These are phyloP conservation scores for Melanogrammus aeglefinus DNA, from an alignment of 2,797 vertebrate species.

Conservation along the genomic window DNA sequence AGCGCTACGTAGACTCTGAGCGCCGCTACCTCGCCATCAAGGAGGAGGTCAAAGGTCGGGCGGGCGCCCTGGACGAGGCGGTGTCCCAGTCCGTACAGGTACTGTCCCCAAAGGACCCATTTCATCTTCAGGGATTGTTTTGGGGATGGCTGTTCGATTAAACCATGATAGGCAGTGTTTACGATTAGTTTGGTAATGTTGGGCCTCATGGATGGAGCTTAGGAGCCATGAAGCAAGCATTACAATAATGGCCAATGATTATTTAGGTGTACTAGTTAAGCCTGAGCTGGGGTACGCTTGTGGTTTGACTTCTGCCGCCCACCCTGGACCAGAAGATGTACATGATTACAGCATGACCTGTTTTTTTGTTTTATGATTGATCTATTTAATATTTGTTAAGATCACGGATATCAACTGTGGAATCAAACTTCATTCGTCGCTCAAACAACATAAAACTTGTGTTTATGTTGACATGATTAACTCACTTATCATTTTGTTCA, in stretches of 20 bases:
- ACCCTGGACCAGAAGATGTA: too few relatives aligned
- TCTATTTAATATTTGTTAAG: neutral
- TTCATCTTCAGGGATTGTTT: neutral
- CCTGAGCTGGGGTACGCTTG: too few relatives aligned
- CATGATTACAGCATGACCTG: too few relatives aligned
- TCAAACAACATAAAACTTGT: neutral
- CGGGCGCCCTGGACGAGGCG: slow-evolving; percentile 85
- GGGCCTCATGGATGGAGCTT: neutral
- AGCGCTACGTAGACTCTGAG: slow-evolving; percentile 81
- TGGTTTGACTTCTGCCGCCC: too few relatives aligned
- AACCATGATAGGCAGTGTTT: slow-evolving; percentile 16
- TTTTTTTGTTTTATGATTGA: neutral
- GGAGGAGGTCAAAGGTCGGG: slow-evolving; percentile 89
- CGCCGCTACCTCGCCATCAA: slow-evolving; percentile 86
- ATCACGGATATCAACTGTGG: too few relatives aligned
- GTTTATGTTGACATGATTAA: neutral
- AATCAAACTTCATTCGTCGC: neutral
- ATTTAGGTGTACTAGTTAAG: neutral
- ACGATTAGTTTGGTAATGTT: neutral
- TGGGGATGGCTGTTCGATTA: neutral
- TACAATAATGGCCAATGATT: neutral
- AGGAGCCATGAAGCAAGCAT: too few relatives aligned
- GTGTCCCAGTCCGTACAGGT: slow-evolving; percentile 96
- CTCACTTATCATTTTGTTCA: neutral
- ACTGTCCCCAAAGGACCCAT: slow-evolving; percentile 15